Conservation (phyloP, 1,140 invertebrate genomes). For the Drosophila mojavensis region DNA sequence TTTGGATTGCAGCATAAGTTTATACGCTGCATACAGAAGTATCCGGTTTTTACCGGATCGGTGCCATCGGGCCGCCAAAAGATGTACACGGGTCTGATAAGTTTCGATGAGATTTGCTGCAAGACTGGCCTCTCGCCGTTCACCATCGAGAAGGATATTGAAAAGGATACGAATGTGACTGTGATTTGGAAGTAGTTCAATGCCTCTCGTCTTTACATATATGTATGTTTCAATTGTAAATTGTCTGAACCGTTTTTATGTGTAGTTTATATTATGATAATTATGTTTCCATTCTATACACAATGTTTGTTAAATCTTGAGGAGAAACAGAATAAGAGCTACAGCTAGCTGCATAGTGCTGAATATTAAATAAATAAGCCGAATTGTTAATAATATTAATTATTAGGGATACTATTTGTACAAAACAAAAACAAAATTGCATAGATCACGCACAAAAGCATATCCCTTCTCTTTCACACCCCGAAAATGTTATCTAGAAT, state of each 20-base stretch:
- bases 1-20: conserved; percentile 95
- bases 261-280: conserved; percentile 22
- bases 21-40: conserved; percentile 92
- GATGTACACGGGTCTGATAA: conserved; percentile 92
- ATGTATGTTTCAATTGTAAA: conserved; percentile 12
- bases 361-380: conserved; percentile 30
- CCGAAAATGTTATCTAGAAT: no score
- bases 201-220: conserved; percentile 4
- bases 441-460: background rate
- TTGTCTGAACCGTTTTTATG: conserved; percentile 21
- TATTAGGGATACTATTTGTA: background rate
- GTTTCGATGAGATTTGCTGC: conserved; percentile 95
- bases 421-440: no score
- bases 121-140: conserved; percentile 91
- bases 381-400: conserved; percentile 16
- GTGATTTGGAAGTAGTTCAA: conserved; percentile 91
- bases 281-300: conserved; percentile 35
- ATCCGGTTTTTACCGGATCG: conserved; percentile 86
- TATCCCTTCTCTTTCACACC: background rate
- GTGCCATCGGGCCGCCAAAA: conserved; percentile 85
- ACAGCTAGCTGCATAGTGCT: conserved; percentile 7
- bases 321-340: background rate
- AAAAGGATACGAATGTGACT: conserved; percentile 92
- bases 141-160: conserved; percentile 93
- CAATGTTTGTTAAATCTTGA: conserved; percentile 25